Evolutionary conservation across 2,888 invertebrate genomes (phyloP).

Genomic region (Laothoe populi): DNA sequence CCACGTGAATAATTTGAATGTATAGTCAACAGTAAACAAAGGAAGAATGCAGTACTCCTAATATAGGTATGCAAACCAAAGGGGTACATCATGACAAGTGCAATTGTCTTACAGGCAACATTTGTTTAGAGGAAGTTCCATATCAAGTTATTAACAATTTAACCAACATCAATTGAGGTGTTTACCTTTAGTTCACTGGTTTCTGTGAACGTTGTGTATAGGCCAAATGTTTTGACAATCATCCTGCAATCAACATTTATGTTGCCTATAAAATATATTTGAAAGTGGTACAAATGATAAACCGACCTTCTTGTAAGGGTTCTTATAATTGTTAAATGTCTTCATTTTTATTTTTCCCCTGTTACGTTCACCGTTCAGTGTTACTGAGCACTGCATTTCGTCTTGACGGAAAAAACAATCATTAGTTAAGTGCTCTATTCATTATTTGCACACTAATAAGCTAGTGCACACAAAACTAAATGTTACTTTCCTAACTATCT

Average conservation of each 20-base stretch:
- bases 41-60: constrained; percentile 56
- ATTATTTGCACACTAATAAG: constrained; percentile 37
- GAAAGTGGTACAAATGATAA: constrained; percentile 46
- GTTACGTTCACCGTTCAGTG: constrained; percentile 72
- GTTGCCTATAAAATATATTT: constrained; percentile 62
- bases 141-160: constrained; percentile 20
- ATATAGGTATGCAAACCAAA: constrained; percentile 60
- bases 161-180: constrained; percentile 8
- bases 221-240: constrained; percentile 33
- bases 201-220: constrained; percentile 25
- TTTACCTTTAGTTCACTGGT: constrained; percentile 17
- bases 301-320: constrained; percentile 80
- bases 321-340: constrained; percentile 77
- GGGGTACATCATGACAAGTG: constrained; percentile 54
- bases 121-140: constrained; percentile 40
- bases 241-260: constrained; percentile 36
- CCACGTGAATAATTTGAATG: constrained; percentile 32
- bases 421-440: constrained; percentile 42
- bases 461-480: constrained; percentile 24
- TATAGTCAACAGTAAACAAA: constrained; percentile 68
- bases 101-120: constrained; percentile 70
- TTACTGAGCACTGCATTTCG: constrained; percentile 81
- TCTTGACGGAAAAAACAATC: constrained; percentile 73
- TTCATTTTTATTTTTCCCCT: constrained; percentile 77
- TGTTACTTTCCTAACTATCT: constrained; percentile 12